Evolutionary conservation across 2,113 vertebrate species (phyloP), one percentile per base, ranked within the genome.

Genomic region (Alces alces): DNA sequence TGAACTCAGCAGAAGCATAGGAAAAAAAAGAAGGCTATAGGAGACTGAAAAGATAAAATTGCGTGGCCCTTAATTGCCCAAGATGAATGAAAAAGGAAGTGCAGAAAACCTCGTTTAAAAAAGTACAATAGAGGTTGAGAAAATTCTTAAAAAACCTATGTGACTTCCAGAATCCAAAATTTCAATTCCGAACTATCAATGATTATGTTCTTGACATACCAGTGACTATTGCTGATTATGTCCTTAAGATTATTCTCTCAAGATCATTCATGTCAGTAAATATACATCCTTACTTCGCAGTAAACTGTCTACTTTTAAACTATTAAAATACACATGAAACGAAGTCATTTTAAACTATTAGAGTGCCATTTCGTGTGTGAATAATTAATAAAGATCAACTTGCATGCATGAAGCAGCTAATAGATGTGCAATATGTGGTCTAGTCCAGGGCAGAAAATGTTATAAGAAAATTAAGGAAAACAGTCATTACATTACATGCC

Each of bases 1-100:
- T 80, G 61, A 73, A 83, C 45, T 91, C 45, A 80, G 70, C 28
- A 86, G 57, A 89, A 87, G 58, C 33, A 14, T 61, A 52, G 28
- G 61, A 55, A 70, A n/a, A 89, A 83, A 52, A 28, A 89, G 87
- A 96, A 84, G 23, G 30, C 76, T 91, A 27, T 47, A 76, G 76
- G 91, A 95, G 66, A 93, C 43, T 89, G 55, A 93, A 94, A 93
- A 95, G 89, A 60, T 93, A 85, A 92, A 43, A 95, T 73, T 33
- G 9, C 89, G 86, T 83, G 36, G 19, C 27, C 36, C 16, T 60
- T 91, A 94, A 89, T 0, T 4, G 60, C 36, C 30, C 28, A 73
- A 0, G 1, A 47, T 39, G 55, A 54, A 70, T 87, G 52, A 54
- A 86, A 70, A 96, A 33, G 2, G 43, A 79, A 78, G 15, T 1